A percentile compares a stretch with the other conserved stretches of the same genome.
These are phyloP conservation scores for Piscicola geometra DNA, from an alignment of 2,888 invertebrate genomes.

Conservation along the genomic window DNA sequence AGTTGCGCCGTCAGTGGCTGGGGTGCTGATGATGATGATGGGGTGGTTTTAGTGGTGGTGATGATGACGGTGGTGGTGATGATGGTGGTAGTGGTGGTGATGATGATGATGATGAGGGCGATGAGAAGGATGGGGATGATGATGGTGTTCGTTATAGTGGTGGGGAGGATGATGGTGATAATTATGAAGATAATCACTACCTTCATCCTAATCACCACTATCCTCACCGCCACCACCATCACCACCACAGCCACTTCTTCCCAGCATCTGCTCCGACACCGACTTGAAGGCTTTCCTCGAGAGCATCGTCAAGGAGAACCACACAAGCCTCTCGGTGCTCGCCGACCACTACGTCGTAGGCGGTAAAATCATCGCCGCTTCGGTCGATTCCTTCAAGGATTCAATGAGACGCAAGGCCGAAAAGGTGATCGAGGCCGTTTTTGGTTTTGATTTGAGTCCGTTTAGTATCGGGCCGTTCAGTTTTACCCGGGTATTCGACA, in stretches of 20 bases:
- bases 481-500: background rate
- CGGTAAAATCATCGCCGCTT: background rate
- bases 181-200: constrained; percentile 59
- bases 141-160: no score
- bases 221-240: no score
- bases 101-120: no score
- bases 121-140: constrained; percentile 68
- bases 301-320: constrained; percentile 63
- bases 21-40: no score
- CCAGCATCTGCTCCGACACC: constrained; percentile 66
- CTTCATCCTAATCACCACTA: no score
- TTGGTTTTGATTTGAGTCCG: no score
- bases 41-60: no score
- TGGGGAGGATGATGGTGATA: constrained; percentile 59
- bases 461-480: no score
- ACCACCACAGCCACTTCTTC: constrained; percentile 60
- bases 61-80: background rate
- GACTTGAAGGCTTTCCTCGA: constrained; percentile 67
- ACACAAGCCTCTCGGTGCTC: constrained; percentile 49
- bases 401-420: background rate
- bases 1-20: constrained; percentile 63
- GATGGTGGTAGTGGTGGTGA: constrained; percentile 48
- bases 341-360: background rate
- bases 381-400: background rate
- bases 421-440: no score